Evolutionary conservation across 2,113 vertebrate genomes (phyloP), one percentile per base, ranked within the genome.

Genomic region (Aldabrachelys gigantea): DNA sequence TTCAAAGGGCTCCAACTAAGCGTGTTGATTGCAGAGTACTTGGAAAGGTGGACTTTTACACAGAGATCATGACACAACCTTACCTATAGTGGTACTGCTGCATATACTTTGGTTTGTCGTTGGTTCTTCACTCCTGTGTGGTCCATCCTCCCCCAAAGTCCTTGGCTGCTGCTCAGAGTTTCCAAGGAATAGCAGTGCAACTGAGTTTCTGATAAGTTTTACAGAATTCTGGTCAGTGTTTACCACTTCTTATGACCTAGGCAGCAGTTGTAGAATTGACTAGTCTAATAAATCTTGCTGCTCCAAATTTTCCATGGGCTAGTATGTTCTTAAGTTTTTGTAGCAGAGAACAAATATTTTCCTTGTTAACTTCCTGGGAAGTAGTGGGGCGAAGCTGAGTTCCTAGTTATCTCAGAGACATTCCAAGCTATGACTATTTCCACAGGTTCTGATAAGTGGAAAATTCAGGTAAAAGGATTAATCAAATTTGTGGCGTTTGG

Each of bases 271-370:
- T 24, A 53, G 80, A 54, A 25, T 12, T 54, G 7, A 38, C 53
- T n/a, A 25, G 21, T 38, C 11, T 24, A 50, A 41, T 41, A 56
- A 82, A 82, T 22, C 13, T 25, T 16, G 21, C 50, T 13, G 50
- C n/a, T 81, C 13, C 22, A 8, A 38, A 0, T 31, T 49, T 10
- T 41, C 79, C 14, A 0, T 10, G 1, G 2, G 1, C 6, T 1
- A 6, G 11, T 11, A 14, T 3, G 0, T 2, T 9, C 4, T 5
- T 6, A 4, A 0, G 44, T 13, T 0, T 78, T 65, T 44, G 0
- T 72, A 31, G 12, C 41, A 76, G 13, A 62, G 59, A 22, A 44
- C 21, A 59, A 21, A 0, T 0, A 0, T 2, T 47, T 27, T 41
- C 16, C 35, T 8, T 2, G 0, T 2, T 0, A 31, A 4, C n/a